Base-by-base conservation (phyloP, 2,888 invertebrate genomes). In the Orgyia antiqua region DNA sequence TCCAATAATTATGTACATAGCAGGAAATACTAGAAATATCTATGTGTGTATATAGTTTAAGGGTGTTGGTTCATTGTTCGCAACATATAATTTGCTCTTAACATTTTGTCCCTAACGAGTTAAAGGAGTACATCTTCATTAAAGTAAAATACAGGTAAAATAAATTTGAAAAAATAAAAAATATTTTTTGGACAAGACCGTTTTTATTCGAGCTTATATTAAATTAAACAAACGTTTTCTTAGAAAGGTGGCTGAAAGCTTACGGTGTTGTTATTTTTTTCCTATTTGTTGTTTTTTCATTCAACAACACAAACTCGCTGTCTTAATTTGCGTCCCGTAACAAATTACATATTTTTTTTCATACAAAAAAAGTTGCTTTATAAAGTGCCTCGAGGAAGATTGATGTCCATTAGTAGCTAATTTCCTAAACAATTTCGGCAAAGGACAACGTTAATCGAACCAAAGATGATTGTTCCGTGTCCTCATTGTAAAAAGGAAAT, bases 401-500 rank as follows among this genome's bases (percentile, higher is more conserved):
- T 69, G 71, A 74, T 75, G 68, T 68, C 67, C 63, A 69, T 75
- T 71, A 68, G 58, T 49, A 58, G 59, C 51, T 66, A 68, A 71
- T 72, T 71, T 68, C 59, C 62, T 59, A 56, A 71, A 65, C 56
- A 62, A 59, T 65, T 62, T 56, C 39, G 38, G 28, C 31, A 48
- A 51, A 46, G 45, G 51, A 52, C 51, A 48, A 29, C 40, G 36
- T 45, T 55, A 59, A 65, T 60, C 53, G 53, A 62, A 58, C 48
- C 28, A 33, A 47, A 37, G 44, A 45, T 37, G 40, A 48, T 42
- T 45, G 45, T 44, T 43, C 35, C 33, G 36, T 43, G 47, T 40
- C 47, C 43, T 31, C 31, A 29, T 39, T 38, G 10, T 43, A 36
- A 18, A 31, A 36, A 41, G 31, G 26, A 42, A 33, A 36, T 39